A percentile compares a stretch with the other conserved stretches of the same genome.
These are phyloP conservation scores for Lottia scabra DNA, from an alignment of 2,888 invertebrate genomes.

Conservation along the genomic window DNA sequence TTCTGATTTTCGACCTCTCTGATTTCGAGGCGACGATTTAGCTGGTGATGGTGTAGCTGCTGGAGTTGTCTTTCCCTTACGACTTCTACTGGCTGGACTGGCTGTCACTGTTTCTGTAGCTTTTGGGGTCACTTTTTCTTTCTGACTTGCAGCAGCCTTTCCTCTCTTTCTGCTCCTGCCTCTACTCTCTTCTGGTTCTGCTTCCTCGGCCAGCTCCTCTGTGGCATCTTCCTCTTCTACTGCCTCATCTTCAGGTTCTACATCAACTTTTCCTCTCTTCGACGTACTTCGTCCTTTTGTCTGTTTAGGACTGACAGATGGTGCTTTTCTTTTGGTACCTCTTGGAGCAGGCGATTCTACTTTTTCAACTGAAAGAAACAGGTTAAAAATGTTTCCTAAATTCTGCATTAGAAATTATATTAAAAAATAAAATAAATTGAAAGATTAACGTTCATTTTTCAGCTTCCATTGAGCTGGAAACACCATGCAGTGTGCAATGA, in stretches of 20 bases:
- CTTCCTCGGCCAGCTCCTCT: background rate
- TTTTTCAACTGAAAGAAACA: background rate
- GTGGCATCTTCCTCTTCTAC: conserved; percentile 13
- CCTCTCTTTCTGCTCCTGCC: background rate
- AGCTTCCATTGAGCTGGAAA: no score
- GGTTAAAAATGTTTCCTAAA: no score
- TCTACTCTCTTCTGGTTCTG: conserved; percentile 1
- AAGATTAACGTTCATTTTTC: no score
- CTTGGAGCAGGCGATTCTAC: background rate
- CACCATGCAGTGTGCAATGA: no score
- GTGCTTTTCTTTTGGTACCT: background rate
- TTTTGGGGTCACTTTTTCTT: background rate
- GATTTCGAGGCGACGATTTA: conserved; percentile 10
- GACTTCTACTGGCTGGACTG: background rate
- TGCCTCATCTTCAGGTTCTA: conserved; percentile 1
- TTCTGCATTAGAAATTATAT: no score
- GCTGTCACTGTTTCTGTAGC: background rate
- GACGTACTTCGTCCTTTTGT: background rate
- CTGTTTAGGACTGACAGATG: background rate
- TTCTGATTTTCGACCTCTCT: background rate
- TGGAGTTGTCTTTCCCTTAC: conserved; percentile 5
- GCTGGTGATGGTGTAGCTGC: background rate
- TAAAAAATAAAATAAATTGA: no score
- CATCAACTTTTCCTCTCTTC: conserved; percentile 8
- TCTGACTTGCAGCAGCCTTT: background rate